phyloP scores from a whole-genome alignment of 2,797 vertebrate genomes.

The Tolypeutes matacus region DNA sequence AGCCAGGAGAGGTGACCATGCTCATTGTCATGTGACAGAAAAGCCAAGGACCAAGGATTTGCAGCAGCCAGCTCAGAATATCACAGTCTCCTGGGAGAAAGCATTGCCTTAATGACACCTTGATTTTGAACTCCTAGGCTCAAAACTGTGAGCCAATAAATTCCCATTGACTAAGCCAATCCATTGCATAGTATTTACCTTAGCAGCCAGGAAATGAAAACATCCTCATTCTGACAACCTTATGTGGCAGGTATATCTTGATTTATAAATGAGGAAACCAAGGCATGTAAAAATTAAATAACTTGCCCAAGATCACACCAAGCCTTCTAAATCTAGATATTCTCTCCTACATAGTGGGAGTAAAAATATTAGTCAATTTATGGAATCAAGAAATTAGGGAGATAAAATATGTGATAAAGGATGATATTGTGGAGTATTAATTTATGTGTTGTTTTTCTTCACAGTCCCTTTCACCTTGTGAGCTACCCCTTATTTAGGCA shows the following conservation, averaged over 20 bases:
- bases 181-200: no score
- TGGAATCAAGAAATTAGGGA: background rate
- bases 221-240: background rate
- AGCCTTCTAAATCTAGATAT: slow-evolving; percentile 2
- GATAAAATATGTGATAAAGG: background rate
- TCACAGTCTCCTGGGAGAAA: no score
- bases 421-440: background rate
- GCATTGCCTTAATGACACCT: no score
- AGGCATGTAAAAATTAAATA: background rate
- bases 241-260: background rate
- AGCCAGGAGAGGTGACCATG: no score
- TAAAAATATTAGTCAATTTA: background rate
- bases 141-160: no score
- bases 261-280: background rate
- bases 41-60: no score
- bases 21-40: no score
- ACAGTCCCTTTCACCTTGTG: background rate
- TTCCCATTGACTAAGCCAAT: no score
- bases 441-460: background rate
- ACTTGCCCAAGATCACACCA: background rate
- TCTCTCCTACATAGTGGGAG: background rate
- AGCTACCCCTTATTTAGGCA: slow-evolving; percentile 14
- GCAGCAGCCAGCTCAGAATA: no score
- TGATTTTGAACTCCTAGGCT: no score
- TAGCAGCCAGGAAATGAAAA: no score